Percentiles rank a stretch among this genome's conserved stretches.
phyloP scores from a whole-genome alignment of 2,888 invertebrate species.

The Caradrina kadenii region DNA sequence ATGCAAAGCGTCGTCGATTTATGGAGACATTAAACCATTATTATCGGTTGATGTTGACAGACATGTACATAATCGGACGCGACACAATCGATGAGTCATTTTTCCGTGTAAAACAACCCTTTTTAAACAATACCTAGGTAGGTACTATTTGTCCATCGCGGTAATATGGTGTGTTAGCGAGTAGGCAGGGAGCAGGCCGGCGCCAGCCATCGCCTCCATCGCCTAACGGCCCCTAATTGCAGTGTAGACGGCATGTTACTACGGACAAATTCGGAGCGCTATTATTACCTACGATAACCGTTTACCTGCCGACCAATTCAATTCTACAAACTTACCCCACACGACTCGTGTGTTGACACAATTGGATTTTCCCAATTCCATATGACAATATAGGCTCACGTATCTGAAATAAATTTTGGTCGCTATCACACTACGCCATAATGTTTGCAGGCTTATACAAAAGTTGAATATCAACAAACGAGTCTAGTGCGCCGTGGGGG shows the following conservation, averaged over 20 bases:
- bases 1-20: constrained; percentile 41
- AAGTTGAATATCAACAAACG: constrained; percentile 64
- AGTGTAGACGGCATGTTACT: constrained; percentile 74
- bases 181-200: constrained; percentile 51
- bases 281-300: constrained; percentile 80
- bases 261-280: constrained; percentile 74
- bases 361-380: constrained; percentile 83
- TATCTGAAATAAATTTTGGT: constrained; percentile 76
- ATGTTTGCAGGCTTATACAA: constrained; percentile 66
- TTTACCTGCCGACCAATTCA: constrained; percentile 81
- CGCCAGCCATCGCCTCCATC: constrained; percentile 67
- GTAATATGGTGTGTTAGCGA: constrained; percentile 44
- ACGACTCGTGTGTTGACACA: constrained; percentile 75
- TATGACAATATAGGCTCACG: constrained; percentile 76
- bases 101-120: constrained; percentile 41
- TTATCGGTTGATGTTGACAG: constrained; percentile 33
- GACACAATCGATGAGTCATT: constrained; percentile 27
- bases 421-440: constrained; percentile 67
- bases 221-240: constrained; percentile 80
- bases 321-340: constrained; percentile 76
- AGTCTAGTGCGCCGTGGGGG: constrained; percentile 44
- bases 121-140: constrained; percentile 49
- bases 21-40: constrained; percentile 52
- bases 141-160: constrained; percentile 49
- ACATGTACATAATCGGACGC: constrained; percentile 10